These are phyloP conservation scores for Drosophila yakuba DNA, from an alignment of 1,140 invertebrate genomes.

Conservation along the genomic window DNA sequence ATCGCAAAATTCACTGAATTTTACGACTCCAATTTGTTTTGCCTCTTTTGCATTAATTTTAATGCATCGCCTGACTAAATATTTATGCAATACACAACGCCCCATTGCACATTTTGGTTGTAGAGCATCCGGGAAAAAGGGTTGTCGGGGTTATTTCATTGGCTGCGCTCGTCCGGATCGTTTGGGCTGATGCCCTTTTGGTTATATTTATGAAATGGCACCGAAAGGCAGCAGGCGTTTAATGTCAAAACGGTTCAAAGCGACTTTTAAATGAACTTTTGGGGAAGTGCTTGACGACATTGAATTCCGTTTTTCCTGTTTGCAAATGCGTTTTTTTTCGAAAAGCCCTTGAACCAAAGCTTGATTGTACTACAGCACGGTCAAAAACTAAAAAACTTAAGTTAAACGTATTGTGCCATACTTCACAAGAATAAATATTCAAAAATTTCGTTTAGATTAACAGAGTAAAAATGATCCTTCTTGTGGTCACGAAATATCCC, in stretches of 20 bases:
- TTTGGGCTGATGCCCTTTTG: slow-evolving; percentile 27
- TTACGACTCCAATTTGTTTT: slow-evolving; percentile 45
- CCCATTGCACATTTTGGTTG: slow-evolving; percentile 65
- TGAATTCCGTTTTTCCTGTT: not conserved
- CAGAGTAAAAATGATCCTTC: not conserved
- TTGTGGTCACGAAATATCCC: not conserved
- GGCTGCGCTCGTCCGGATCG: slow-evolving; percentile 13
- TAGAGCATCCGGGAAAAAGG: not conserved
- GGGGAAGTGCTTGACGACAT: not conserved
- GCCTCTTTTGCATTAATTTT: slow-evolving; percentile 70
- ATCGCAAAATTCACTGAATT: slow-evolving; percentile 29
- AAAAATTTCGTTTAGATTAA: no score
- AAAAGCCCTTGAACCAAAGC: no score
- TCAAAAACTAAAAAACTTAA: no score
- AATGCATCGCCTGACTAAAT: slow-evolving; percentile 70
- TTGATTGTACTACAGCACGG: no score
- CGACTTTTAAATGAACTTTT: slow-evolving; percentile 55
- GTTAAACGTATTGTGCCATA: no score
- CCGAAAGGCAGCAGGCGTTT: slow-evolving; percentile 19
- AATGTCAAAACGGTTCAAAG: slow-evolving; percentile 6
- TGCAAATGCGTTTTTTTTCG: no score
- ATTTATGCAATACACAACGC: slow-evolving; percentile 72
- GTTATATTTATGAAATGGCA: slow-evolving; percentile 46
- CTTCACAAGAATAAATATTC: no score
- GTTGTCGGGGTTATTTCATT: slow-evolving; percentile 11